phyloP scores from a whole-genome alignment of 2,888 invertebrate genomes.

The Allygus modestus region DNA sequence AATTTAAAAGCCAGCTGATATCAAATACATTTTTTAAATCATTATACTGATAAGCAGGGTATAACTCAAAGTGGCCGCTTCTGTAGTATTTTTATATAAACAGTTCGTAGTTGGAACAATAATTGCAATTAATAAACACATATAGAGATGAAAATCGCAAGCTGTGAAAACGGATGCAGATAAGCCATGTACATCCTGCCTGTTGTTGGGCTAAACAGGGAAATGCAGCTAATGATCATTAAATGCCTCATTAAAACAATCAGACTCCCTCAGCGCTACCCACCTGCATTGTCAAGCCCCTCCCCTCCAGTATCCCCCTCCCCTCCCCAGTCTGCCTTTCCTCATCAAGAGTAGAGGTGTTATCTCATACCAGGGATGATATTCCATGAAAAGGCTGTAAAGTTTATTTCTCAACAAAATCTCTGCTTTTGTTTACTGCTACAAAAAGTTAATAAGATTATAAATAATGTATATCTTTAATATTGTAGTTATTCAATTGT shows the following conservation, averaged over 20 bases:
- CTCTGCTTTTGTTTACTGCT: no score
- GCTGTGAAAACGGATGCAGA: not conserved
- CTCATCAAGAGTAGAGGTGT: not conserved
- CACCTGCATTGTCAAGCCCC: not conserved
- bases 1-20: no score
- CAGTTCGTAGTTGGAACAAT: no score
- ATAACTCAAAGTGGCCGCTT: no score
- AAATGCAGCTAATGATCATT: conserved; percentile 36
- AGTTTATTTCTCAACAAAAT: not conserved
- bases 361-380: not conserved
- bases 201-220: conserved; percentile 12
- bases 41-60: no score
- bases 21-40: no score
- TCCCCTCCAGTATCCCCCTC: not conserved
- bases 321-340: not conserved
- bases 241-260: conserved; percentile 17
- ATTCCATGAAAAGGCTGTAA: no score
- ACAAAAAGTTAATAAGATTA: no score
- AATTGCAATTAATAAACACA: not conserved
- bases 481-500: no score
- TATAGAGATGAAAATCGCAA: not conserved
- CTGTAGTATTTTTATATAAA: no score
- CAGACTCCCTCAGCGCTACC: not conserved
- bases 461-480: no score
- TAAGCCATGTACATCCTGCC: not conserved